Percentiles rank a stretch among this genome's conserved stretches.
These are phyloP conservation scores for Hydropsyche betteni DNA, from an alignment of 2,888 invertebrate species.

Conservation along the genomic window DNA sequence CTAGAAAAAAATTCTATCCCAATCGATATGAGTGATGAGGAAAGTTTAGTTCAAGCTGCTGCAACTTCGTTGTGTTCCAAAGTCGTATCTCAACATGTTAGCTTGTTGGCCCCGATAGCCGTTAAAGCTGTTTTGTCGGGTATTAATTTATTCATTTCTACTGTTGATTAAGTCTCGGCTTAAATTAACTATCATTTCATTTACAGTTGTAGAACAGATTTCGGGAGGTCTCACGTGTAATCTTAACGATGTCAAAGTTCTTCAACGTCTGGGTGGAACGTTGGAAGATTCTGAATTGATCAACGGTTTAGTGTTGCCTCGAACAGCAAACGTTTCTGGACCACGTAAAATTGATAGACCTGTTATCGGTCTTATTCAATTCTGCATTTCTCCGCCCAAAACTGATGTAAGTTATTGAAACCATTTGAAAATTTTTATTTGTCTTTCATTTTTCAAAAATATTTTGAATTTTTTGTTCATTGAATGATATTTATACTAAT, in stretches of 20 bases:
- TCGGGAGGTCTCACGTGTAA: constrained; percentile 65
- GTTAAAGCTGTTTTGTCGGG: constrained; percentile 95
- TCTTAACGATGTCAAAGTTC: constrained; percentile 95
- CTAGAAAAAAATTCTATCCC: constrained; percentile 86
- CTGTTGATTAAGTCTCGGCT: constrained; percentile 9
- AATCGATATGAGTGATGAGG: constrained; percentile 85
- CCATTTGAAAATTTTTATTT: background rate
- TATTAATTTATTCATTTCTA: constrained; percentile 52
- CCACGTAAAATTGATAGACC: constrained; percentile 96
- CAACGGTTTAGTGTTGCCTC: constrained; percentile 94
- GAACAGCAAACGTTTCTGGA: constrained; percentile 87
- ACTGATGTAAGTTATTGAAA: constrained; percentile 79
- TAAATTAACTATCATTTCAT: constrained; percentile 33
- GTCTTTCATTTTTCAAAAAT: background rate
- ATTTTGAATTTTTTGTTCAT: background rate
- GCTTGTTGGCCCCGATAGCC: constrained; percentile 93
- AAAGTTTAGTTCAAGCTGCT: constrained; percentile 92
- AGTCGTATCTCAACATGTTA: constrained; percentile 98
- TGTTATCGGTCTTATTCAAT: constrained; percentile 98
- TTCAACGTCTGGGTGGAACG: constrained; percentile 95
- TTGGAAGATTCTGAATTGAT: constrained; percentile 97
- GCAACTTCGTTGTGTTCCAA: constrained; percentile 98
- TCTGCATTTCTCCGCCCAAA: constrained; percentile 99
- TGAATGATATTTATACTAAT: too few species aligned
- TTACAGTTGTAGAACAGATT: constrained; percentile 63